Percentiles rank a stretch among this genome's conserved stretches.
Evolutionary conservation across 2,113 vertebrate genomes (phyloP).

Genomic region (Pseudopodoces humilis): DNA sequence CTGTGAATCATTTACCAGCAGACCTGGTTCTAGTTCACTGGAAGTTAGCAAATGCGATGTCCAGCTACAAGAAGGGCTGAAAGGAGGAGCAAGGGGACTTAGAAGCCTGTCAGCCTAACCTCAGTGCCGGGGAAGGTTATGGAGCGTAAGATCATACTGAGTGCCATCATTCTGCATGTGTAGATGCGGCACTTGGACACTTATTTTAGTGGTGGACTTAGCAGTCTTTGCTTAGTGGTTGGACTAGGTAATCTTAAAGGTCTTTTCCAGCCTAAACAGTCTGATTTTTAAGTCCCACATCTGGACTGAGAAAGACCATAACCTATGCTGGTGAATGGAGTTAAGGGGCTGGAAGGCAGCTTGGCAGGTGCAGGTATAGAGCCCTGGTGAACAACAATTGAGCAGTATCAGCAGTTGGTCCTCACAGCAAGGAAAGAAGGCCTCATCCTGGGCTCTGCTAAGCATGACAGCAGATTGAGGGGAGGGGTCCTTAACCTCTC

Average conservation of each 20-base stretch:
- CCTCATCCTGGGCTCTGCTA: background rate
- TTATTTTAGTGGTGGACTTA: background rate
- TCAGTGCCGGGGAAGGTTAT: background rate
- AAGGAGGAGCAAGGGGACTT: accelerated
- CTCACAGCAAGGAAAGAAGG: background rate
- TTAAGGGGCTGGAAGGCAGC: background rate
- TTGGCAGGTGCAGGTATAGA: background rate
- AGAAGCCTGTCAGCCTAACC: background rate
- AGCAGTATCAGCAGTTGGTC: background rate
- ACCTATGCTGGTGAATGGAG: no score
- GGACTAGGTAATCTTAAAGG: background rate
- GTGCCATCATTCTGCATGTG: background rate
- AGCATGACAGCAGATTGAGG: background rate
- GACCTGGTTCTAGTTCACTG: background rate
- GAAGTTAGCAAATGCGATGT: background rate
- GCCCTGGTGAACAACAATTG: background rate
- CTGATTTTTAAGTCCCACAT: background rate
- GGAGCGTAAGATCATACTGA: background rate
- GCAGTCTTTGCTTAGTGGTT: background rate
- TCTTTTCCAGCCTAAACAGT: background rate
- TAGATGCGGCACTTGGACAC: background rate
- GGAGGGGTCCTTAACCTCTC: background rate
- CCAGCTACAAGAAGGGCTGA: background rate
- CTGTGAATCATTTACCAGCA: background rate
- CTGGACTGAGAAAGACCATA: background rate